Percentiles rank a stretch among this genome's conserved stretches.
phyloP scores from a whole-genome alignment of 1,140 invertebrate genomes.

The Meloidogyne chitwoodi region DNA sequence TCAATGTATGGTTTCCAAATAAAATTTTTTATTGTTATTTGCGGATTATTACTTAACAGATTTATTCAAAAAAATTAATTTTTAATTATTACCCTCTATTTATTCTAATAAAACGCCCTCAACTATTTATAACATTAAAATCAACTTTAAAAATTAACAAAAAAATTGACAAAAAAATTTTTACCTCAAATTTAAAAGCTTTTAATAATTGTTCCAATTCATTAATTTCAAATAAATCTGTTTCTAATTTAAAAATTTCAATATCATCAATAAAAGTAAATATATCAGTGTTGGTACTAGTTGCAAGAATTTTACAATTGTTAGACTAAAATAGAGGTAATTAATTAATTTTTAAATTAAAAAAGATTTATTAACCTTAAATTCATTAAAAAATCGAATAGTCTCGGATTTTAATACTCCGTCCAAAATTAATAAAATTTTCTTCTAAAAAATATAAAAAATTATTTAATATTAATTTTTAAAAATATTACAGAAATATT shows the following conservation, averaged over 20 bases:
- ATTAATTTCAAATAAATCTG: neutral
- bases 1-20: too few relatives aligned
- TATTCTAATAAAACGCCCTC: too few relatives aligned
- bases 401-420: constrained; percentile 8
- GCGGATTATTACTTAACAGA: too few relatives aligned
- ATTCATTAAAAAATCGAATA: constrained; percentile 3
- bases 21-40: too few relatives aligned
- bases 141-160: too few relatives aligned
- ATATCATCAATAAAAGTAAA: neutral
- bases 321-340: neutral
- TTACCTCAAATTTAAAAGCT: neutral
- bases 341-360: neutral
- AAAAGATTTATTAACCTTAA: neutral
- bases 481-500: neutral
- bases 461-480: neutral
- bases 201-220: neutral
- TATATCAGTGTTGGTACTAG: neutral
- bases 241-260: neutral
- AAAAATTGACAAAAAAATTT: neutral
- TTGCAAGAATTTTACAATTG: constrained; percentile 16
- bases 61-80: too few relatives aligned
- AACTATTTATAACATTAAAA: too few relatives aligned
- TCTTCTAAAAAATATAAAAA: neutral
- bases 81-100: too few relatives aligned
- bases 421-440: constrained; percentile 9